Percentiles rank a stretch among this genome's conserved stretches.
Evolutionary conservation across 2,888 invertebrate genomes (phyloP).

Genomic region (Mimumesa dahlbomi): DNA sequence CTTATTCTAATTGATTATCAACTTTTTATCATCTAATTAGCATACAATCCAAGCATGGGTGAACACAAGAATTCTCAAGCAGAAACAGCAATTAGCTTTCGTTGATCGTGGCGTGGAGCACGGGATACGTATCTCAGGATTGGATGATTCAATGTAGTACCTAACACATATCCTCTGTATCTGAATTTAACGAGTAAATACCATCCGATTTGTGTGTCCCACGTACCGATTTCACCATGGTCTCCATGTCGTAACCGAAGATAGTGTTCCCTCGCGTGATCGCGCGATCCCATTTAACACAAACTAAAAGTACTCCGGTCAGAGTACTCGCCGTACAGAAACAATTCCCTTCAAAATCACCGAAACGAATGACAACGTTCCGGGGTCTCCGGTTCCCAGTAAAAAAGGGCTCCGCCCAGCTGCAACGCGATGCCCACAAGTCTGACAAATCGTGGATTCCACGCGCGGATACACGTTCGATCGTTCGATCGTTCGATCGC

Average conservation of each 20-base stretch:
- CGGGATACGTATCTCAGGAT: too few species aligned
- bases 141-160: too few species aligned
- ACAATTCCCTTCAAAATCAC: neutral
- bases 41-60: too few species aligned
- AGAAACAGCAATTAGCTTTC: too few species aligned
- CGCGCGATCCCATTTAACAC: slow-evolving; percentile 50
- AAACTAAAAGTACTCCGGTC: slow-evolving; percentile 8
- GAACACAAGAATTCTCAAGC: too few species aligned
- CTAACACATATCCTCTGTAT: too few species aligned
- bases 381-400: slow-evolving; percentile 5
- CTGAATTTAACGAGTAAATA: too few species aligned
- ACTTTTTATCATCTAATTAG: too few species aligned
- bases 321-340: neutral
- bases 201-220: slow-evolving; percentile 8
- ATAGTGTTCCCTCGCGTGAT: slow-evolving; percentile 38
- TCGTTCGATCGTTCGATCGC: slow-evolving; percentile 15
- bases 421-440: slow-evolving; percentile 43
- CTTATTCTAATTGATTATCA: too few species aligned
- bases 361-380: neutral
- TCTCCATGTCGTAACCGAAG: slow-evolving; percentile 57
- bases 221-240: slow-evolving; percentile 59
- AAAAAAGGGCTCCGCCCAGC: slow-evolving; percentile 58
- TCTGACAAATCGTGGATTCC: slow-evolving; percentile 45
- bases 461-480: slow-evolving; percentile 22
- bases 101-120: too few species aligned